Evolutionary conservation across 2,113 vertebrate species (phyloP).

Genomic region (Willisornis vidua): DNA sequence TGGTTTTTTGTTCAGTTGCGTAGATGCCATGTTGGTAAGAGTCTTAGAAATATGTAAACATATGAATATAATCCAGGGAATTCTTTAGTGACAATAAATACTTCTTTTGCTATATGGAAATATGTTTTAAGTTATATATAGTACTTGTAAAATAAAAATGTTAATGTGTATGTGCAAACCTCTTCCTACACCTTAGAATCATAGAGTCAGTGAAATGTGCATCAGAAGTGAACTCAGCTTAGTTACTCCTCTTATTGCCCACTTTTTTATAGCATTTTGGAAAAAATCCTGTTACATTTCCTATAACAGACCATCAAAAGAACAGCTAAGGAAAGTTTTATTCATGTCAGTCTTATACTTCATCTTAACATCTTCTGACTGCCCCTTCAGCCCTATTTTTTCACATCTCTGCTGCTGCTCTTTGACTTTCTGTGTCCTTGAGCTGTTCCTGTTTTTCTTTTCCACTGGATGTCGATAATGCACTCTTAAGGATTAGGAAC

Average conservation of each 20-base stretch:
- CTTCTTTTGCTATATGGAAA: neutral
- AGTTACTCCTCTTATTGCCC: neutral
- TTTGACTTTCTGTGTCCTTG: neutral
- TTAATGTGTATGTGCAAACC: neutral
- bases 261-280: neutral
- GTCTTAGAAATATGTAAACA: neutral
- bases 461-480: neutral
- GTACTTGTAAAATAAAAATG: neutral
- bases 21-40: neutral
- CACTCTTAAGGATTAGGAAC: fast-evolving
- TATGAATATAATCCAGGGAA: neutral
- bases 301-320: neutral
- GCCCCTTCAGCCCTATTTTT: neutral
- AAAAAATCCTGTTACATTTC: neutral
- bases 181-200: neutral
- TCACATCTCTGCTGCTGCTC: neutral
- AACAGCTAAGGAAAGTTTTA: neutral
- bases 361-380: neutral
- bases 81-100: neutral
- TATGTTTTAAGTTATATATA: neutral
- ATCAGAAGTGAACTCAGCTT: neutral
- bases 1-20: neutral
- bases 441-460: neutral
- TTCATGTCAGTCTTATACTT: neutral
- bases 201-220: neutral